Conservation (phyloP, 2,797 vertebrate species). For the Sebastes nivosus region DNA sequence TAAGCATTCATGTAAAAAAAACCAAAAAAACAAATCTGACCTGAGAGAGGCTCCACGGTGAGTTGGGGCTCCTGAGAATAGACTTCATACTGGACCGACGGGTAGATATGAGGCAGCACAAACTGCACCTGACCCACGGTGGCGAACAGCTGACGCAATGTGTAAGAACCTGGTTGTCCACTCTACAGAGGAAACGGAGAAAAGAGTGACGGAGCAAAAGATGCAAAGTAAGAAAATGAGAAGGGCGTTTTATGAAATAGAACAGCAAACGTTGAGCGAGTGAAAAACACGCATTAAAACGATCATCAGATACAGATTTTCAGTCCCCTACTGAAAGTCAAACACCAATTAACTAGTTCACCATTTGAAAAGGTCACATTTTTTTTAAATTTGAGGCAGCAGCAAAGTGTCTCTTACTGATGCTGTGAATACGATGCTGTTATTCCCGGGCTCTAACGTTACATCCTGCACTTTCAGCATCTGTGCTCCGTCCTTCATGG, state of each 20-base stretch:
- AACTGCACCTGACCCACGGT: constrained; percentile 90
- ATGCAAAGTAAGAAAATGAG: background rate
- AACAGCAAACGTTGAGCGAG: background rate
- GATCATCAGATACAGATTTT: background rate
- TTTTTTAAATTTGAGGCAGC: background rate
- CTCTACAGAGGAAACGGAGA: constrained; percentile 77
- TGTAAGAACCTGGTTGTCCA: constrained; percentile 91
- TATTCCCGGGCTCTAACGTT: constrained; percentile 88
- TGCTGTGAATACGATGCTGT: constrained; percentile 88
- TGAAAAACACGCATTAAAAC: background rate
- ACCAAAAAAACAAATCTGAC: constrained; percentile 62
- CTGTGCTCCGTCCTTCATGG: constrained; percentile 87
- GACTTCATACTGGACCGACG: constrained; percentile 92
- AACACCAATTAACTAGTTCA: background rate
- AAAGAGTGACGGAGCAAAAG: background rate
- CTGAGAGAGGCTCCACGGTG: constrained; percentile 91
- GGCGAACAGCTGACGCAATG: constrained; percentile 90
- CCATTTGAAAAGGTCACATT: background rate
- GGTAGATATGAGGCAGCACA: constrained; percentile 92
- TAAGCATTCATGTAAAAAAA: background rate
- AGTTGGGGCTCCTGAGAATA: constrained; percentile 98
- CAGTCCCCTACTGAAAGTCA: background rate
- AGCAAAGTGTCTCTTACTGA: constrained; percentile 79
- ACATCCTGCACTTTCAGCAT: constrained; percentile 84
- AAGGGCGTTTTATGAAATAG: background rate